Percentiles rank a stretch among this genome's conserved stretches.
Conservation (phyloP, 2,113 vertebrate species). For the Oreochromis spilurus region DNA sequence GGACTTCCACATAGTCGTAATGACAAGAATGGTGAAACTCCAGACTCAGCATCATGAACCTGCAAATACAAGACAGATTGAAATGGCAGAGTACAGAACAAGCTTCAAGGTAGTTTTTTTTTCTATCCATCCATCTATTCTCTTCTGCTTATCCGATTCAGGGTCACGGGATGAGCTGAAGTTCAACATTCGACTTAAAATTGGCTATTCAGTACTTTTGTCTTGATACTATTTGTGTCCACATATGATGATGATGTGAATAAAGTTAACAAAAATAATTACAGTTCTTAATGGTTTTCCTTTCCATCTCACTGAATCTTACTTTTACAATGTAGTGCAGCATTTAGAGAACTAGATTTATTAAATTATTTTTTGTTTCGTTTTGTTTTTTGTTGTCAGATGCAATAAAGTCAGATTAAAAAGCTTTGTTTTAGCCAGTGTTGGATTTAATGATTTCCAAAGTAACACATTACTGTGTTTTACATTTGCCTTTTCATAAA, state of each 20-base stretch:
- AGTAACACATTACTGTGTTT: not conserved
- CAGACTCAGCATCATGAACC: slow-evolving; percentile 94
- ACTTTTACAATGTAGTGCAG: not conserved
- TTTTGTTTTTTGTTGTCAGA: not conserved
- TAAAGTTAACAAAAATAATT: rapidly evolving
- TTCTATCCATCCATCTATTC: not conserved
- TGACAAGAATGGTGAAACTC: slow-evolving; percentile 93
- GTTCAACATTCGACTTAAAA: not conserved
- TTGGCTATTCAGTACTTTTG: not conserved
- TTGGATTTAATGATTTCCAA: not conserved
- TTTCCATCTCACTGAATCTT: not conserved
- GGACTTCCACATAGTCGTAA: slow-evolving; percentile 92
- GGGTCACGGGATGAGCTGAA: not conserved
- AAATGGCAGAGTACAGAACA: not conserved
- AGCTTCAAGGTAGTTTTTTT: too few relatives aligned
- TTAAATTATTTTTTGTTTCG: not conserved
- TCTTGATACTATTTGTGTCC: not conserved
- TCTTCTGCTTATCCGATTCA: not conserved
- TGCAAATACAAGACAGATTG: slow-evolving; percentile 34
- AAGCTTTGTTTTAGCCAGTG: not conserved
- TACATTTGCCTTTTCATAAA: not conserved
- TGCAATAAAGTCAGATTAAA: not conserved
- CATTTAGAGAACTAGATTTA: not conserved
- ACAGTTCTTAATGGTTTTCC: not conserved
- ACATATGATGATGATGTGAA: not conserved